Percentiles rank a stretch among this genome's conserved stretches.
Conservation (phyloP, 1,140 invertebrate species). For the Drosophila nigromelanica region DNA sequence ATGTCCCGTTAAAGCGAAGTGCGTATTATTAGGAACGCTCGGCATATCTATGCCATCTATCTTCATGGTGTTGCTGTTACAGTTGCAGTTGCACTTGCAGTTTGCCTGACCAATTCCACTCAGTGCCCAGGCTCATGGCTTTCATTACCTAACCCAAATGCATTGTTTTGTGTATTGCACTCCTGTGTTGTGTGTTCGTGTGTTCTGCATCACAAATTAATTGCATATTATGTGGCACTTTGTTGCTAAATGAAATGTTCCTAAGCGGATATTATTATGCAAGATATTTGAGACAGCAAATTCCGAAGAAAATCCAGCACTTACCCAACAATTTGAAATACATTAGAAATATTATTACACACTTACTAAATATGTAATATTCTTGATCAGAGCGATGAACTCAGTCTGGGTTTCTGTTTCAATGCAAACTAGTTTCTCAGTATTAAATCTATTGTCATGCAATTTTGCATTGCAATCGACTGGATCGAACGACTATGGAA, state of each 20-base stretch:
- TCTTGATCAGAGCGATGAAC: too few species aligned
- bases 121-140: too few species aligned
- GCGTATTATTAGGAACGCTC: conserved; percentile 57
- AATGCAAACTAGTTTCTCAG: too few species aligned
- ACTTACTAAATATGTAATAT: too few species aligned
- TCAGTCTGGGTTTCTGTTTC: too few species aligned
- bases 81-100: conserved; percentile 22
- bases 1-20: conserved; percentile 57
- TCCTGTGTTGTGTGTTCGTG: conserved; percentile 2
- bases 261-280: conserved; percentile 10
- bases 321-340: background rate
- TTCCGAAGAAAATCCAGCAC: background rate
- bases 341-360: too few species aligned
- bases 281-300: background rate
- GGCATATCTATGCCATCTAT: conserved; percentile 56
- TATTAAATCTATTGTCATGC: too few species aligned
- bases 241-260: conserved; percentile 25
- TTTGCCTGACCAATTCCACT: background rate
- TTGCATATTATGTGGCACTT: conserved; percentile 33
- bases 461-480: too few species aligned
- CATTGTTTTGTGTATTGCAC: conserved; percentile 35
- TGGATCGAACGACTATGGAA: too few species aligned
- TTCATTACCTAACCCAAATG: conserved; percentile 24
- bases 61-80: conserved; percentile 27
- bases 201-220: conserved; percentile 21